Conservation (phyloP, 2,113 vertebrate genomes). For the Proterorhinus semilunaris region DNA sequence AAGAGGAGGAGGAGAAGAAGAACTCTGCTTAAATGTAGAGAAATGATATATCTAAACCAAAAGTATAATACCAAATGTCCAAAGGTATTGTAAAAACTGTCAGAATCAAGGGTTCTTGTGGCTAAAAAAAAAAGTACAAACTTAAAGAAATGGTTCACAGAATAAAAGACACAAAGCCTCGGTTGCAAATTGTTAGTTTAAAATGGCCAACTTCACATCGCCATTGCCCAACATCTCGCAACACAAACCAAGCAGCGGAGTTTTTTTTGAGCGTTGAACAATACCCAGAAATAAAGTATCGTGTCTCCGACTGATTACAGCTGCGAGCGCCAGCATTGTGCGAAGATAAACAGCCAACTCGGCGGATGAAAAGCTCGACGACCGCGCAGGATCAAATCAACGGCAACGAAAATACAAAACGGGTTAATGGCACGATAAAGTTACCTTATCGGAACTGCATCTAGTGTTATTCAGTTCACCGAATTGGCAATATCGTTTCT, state of each 20-base stretch:
- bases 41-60: no score
- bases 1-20: no score
- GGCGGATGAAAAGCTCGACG: slow-evolving; percentile 44
- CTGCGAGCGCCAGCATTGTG: slow-evolving; percentile 46
- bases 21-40: no score
- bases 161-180: background rate
- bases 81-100: no score
- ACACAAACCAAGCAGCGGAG: background rate
- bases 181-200: slow-evolving; percentile 24
- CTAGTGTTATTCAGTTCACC: no score
- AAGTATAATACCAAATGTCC: no score
- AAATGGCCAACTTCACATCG: background rate
- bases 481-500: no score
- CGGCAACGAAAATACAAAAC: slow-evolving; percentile 13
- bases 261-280: slow-evolving; percentile 34
- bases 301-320: slow-evolving; percentile 58
- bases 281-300: slow-evolving; percentile 48
- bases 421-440: background rate
- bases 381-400: slow-evolving; percentile 42
- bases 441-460: no score
- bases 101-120: no score
- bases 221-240: background rate
- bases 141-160: no score
- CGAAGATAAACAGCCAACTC: slow-evolving; percentile 45
- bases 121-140: no score